These are phyloP conservation scores for Phymorhynchus buccinoides DNA, from an alignment of 1,140 invertebrate genomes.

Conservation along the genomic window DNA sequence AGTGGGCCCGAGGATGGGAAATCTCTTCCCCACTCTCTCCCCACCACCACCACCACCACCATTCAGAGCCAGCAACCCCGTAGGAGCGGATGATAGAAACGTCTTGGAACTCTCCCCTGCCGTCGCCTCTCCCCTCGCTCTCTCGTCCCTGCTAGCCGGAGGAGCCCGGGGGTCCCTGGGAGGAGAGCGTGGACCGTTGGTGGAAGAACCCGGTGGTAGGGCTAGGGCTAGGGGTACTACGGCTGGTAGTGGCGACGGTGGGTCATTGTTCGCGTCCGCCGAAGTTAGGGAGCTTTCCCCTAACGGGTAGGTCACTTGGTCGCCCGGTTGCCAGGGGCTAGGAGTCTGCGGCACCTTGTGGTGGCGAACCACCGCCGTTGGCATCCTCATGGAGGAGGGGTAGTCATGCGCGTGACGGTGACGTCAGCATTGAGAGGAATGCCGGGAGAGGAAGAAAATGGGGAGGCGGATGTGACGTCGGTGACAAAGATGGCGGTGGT, in stretches of 20 bases:
- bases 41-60: not conserved
- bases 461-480: not conserved
- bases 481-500: too few species aligned
- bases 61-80: not conserved
- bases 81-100: not conserved
- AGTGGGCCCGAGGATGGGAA: constrained; percentile 31
- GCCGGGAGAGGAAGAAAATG: not conserved
- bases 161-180: not conserved
- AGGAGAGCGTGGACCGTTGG: not conserved
- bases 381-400: constrained; percentile 31
- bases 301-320: not conserved
- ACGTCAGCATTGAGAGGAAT: not conserved
- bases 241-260: not conserved
- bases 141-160: not conserved
- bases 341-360: not conserved
- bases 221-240: not conserved
- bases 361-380: constrained; percentile 29
- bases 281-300: not conserved
- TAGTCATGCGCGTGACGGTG: not conserved
- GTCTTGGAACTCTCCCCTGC: not conserved
- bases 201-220: not conserved
- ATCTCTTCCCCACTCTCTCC: not conserved
- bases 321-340: constrained; percentile 21
- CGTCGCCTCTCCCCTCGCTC: not conserved
- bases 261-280: not conserved